phyloP scores from a whole-genome alignment of 2,113 vertebrate genomes.

The Lepidothrix coronata region DNA sequence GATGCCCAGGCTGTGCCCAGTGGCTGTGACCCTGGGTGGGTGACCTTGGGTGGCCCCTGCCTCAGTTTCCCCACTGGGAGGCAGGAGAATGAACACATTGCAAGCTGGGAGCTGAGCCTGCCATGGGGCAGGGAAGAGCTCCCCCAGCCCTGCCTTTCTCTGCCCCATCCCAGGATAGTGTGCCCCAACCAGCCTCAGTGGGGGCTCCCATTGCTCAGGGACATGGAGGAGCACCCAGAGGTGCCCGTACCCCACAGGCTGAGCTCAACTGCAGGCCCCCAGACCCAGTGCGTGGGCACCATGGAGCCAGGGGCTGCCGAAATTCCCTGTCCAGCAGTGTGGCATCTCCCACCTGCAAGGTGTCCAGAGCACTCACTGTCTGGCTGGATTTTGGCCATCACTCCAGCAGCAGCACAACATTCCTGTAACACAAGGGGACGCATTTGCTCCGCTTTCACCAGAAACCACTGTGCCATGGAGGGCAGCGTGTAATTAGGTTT shows the following conservation, averaged over 20 bases:
- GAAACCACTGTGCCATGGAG: neutral
- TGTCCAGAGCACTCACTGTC: neutral
- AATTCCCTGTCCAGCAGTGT: accelerated
- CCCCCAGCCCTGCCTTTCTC: neutral
- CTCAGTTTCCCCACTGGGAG: neutral
- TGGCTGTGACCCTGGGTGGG: accelerated
- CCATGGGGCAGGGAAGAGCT: neutral
- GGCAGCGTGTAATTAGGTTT: neutral
- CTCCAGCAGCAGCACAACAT: neutral
- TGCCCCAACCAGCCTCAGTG: neutral
- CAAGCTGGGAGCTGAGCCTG: neutral
- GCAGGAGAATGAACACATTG: accelerated
- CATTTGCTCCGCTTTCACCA: neutral
- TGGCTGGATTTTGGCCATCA: accelerated
- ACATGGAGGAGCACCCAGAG: neutral
- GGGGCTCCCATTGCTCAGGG: neutral
- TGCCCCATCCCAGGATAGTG: neutral
- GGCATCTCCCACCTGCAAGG: neutral
- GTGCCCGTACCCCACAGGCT: accelerated
- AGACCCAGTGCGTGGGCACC: accelerated
- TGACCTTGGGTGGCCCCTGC: neutral
- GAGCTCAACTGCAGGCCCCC: neutral
- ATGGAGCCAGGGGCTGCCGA: accelerated
- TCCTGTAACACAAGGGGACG: accelerated
- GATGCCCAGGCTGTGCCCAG: neutral